Evolutionary conservation across 2,888 invertebrate species (phyloP).

Genomic region (Dicranocentrus wangi): DNA sequence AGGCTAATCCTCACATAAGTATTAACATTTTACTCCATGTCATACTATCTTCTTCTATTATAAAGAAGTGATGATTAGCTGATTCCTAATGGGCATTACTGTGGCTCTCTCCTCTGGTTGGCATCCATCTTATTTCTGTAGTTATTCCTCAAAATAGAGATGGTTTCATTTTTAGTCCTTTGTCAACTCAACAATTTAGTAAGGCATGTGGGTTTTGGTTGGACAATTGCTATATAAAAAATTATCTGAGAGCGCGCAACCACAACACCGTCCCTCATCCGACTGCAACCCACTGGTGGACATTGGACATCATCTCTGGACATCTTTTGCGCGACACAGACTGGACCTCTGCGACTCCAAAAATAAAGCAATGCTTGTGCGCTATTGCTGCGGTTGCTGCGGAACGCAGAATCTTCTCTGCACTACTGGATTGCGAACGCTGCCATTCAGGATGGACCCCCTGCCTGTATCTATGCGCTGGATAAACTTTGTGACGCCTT

Average conservation of each 20-base stretch:
- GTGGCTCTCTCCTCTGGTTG: slow-evolving; percentile 51
- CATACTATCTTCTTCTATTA: background rate
- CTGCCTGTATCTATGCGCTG: too few species aligned
- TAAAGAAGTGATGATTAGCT: slow-evolving; percentile 51
- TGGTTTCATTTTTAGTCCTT: background rate
- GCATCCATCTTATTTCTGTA: slow-evolving; percentile 18
- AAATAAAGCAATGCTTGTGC: slow-evolving; percentile 23
- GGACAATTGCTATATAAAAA: slow-evolving; percentile 24
- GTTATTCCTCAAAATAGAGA: background rate
- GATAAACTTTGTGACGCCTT: background rate
- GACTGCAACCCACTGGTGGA: slow-evolving; percentile 3
- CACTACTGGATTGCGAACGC: background rate
- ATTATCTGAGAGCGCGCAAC: too few species aligned
- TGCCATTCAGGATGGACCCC: too few species aligned
- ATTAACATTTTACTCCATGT: background rate
- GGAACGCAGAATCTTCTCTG: too few species aligned
- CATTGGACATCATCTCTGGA: background rate
- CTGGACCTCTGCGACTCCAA: slow-evolving; percentile 35
- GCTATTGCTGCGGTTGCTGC: too few species aligned
- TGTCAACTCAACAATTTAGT: background rate
- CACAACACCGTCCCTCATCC: background rate
- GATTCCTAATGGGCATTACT: slow-evolving; percentile 60
- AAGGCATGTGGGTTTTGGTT: slow-evolving; percentile 58
- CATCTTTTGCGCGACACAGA: background rate
- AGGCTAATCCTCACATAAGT: slow-evolving; percentile 49